Evolutionary conservation across 1,140 invertebrate genomes (phyloP).

Genomic region (Bombus picipes): DNA sequence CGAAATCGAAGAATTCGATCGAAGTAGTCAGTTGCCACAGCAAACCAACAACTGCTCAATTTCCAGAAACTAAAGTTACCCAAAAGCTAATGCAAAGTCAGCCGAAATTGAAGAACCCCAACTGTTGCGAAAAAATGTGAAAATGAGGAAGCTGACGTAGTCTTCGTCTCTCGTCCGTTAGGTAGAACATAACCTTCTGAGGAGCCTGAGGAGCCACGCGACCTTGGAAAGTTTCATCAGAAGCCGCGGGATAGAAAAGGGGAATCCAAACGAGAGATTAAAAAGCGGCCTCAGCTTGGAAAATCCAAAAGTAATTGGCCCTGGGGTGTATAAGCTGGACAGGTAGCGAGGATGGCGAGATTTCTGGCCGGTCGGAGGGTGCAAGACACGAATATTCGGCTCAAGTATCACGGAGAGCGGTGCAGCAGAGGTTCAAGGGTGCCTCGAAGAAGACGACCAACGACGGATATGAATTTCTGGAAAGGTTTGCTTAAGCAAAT

Average conservation of each 20-base stretch:
- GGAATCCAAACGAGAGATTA: constrained; percentile 3
- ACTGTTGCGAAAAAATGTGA: too few species aligned
- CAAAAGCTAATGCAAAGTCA: too few species aligned
- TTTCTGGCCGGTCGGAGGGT: background rate
- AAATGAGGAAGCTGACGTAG: too few species aligned
- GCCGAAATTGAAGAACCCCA: too few species aligned
- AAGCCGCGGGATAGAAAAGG: background rate
- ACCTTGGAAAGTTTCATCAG: background rate
- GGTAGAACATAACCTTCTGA: too few species aligned
- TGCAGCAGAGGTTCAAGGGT: background rate
- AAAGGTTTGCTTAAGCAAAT: constrained; percentile 76
- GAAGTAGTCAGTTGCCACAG: too few species aligned
- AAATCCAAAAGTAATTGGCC: constrained; percentile 47
- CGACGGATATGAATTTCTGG: constrained; percentile 74
- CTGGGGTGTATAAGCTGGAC: too few species aligned
- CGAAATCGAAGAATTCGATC: too few species aligned
- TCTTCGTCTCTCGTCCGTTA: too few species aligned
- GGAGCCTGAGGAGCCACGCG: background rate
- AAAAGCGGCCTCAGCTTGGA: background rate
- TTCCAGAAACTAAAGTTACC: too few species aligned
- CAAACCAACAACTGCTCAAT: too few species aligned
- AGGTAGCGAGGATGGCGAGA: background rate
- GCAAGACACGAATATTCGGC: background rate
- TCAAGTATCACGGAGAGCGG: background rate
- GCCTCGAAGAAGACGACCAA: background rate